phyloP scores from a whole-genome alignment of 1,140 invertebrate genomes.

The Pararge aegeria region DNA sequence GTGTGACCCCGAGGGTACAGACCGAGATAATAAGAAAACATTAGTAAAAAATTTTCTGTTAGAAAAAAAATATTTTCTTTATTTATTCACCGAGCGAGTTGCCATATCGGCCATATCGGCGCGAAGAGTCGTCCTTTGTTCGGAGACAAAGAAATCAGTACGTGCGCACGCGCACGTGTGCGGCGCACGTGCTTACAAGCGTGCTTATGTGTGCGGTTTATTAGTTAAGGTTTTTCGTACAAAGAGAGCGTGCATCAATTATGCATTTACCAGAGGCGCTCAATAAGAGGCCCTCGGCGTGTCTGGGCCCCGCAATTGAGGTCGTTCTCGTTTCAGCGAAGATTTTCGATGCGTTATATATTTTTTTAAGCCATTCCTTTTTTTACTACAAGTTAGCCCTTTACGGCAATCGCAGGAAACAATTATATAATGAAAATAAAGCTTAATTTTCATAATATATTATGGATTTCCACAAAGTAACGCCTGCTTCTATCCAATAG shows the following conservation, averaged over 20 bases:
- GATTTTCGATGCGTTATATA: no score
- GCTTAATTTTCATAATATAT: no score
- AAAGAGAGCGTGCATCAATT: slow-evolving; percentile 29
- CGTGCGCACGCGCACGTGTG: slow-evolving; percentile 21
- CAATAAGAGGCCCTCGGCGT: not conserved
- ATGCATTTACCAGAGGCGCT: not conserved
- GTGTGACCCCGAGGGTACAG: no score
- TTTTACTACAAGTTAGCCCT: no score
- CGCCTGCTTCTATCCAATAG: no score
- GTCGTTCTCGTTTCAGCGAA: no score
- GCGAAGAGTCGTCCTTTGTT: slow-evolving; percentile 36
- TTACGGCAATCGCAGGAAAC: no score
- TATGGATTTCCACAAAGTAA: no score
- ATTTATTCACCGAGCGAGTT: slow-evolving; percentile 8
- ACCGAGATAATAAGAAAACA: not conserved
- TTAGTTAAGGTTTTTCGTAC: slow-evolving; percentile 32
- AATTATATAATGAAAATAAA: no score
- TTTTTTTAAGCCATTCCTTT: no score
- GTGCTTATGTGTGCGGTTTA: slow-evolving; percentile 16
- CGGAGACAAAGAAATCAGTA: slow-evolving; percentile 39
- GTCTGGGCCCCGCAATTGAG: not conserved
- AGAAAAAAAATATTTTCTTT: slow-evolving; percentile 23
- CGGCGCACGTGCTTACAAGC: not conserved
- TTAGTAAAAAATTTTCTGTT: slow-evolving; percentile 19
- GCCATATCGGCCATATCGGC: slow-evolving; percentile 18